Base-by-base conservation (phyloP, 2,888 invertebrate species). In the Drosophila subquinaria region DNA sequence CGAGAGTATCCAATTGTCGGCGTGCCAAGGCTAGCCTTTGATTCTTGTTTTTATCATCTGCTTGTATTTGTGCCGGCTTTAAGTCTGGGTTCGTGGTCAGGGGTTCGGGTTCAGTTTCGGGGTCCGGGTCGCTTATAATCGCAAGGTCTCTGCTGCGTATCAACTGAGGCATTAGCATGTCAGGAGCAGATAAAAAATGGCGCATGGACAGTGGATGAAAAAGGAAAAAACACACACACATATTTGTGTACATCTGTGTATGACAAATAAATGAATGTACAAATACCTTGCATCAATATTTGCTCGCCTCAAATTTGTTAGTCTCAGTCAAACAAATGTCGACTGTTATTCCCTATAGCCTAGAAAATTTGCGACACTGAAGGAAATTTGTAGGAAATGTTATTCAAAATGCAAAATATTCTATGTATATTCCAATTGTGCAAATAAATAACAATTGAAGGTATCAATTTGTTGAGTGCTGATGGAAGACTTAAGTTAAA, bases 141-240 rank as follows among this genome's bases (percentile, higher is more conserved):
- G 59, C 69, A 35, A 30, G 40, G 87, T 65, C 68, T 69, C 59
- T 59, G 57, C 60, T 43, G 64, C 48, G 35, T 82, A 67, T 82
- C 84, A 87, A 55, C 52, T 20, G 50, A 56, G 71, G 87, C 50
- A 83, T 87, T 80, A 56, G 45, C 73, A 59, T 80, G 83, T 86
- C 83, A 80, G 65, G 66, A 66, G 30, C 63, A 70, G 68, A 65
- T 84, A 88, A 88, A 82, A 57, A 70, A 64, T 52, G 61, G 69
- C 75, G 79, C 75, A 76, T 69, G 75, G 79, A 74, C 79, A 68
- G 50, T 67, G 69, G 59, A 45, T 47, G 62, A 2, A 48, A 64
- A 40, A 47, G 57, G 15, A 50, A 57, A 48, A 27, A 15, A 15
- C 9, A 47, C 15, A 40, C 15, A 40, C 11, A 47, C 9, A 15